Percentiles rank a stretch among this genome's conserved stretches.
These are phyloP conservation scores for Orchestia grillus DNA, from an alignment of 1,140 invertebrate species.

Conservation along the genomic window DNA sequence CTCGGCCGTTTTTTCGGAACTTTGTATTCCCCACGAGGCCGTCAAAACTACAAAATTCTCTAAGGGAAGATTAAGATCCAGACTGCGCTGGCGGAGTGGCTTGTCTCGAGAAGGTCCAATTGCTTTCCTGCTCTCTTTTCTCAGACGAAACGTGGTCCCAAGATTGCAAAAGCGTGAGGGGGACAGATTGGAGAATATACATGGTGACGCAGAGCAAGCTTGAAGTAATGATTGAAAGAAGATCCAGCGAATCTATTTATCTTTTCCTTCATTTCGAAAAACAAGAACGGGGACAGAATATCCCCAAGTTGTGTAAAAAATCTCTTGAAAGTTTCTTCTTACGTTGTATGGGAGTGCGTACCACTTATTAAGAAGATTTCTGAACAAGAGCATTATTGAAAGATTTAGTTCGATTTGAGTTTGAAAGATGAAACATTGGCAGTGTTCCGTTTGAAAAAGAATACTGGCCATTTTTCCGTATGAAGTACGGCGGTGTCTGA, in stretches of 20 bases:
- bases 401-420: too few species aligned
- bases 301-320: background rate
- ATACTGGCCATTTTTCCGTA: too few species aligned
- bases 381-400: too few species aligned
- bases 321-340: background rate
- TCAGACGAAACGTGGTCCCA: background rate
- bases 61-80: slow-evolving; percentile 18
- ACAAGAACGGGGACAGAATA: background rate
- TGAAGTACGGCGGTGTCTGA: too few species aligned
- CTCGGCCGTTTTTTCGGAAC: slow-evolving; percentile 18
- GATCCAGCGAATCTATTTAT: background rate
- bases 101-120: background rate
- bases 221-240: background rate
- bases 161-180: slow-evolving; percentile 6
- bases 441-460: too few species aligned
- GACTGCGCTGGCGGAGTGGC: background rate
- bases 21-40: slow-evolving; percentile 44
- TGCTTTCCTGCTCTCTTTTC: background rate
- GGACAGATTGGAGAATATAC: background rate
- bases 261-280: background rate
- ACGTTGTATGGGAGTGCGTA: background rate
- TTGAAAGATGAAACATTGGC: too few species aligned
- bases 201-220: background rate
- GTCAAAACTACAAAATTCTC: slow-evolving; percentile 50
- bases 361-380: too few species aligned